Base-by-base conservation (phyloP, 2,888 invertebrate species). In the Scrobipalpa costella region DNA sequence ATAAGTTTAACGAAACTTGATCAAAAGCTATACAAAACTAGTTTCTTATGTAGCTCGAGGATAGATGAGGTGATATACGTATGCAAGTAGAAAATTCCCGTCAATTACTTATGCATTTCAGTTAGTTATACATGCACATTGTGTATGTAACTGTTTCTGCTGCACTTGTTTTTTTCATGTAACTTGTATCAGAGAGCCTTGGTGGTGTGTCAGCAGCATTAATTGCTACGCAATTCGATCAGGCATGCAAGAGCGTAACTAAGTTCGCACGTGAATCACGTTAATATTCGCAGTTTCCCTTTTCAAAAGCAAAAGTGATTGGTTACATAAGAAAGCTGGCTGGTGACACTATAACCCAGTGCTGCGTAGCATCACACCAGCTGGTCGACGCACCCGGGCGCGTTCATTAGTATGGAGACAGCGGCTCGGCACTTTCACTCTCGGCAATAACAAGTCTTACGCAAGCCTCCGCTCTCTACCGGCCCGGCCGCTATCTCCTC, bases 341-440 rank as follows among this genome's bases (percentile, higher is more conserved):
- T 73, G 69, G 83, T 87, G 86, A 85, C 86, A 87, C 86, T 88
- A 83, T 84, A 88, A 85, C 85, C 85, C 82, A 86, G 81, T 83
- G 82, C 74, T 78, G 81, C 71, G 73, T 75, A 79, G 76, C 55
- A 50, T 81, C 82, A 81, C 79, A 69, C 71, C 73, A 76, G 73
- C 50, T 73, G 77, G 80, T 77, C 80, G 77, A 79, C 79, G 84
- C 82, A 82, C 84, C 79, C 84, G 81, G 77, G 81, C 79, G 81
- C 83, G 78, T 79, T 86, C 84, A 88, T 90, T 88, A 85, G 84
- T 90, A 90, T 90, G 90, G 84, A 86, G 86, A 86, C 87, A 83
- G 84, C 81, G 80, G 71, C 80, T 81, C 79, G 80, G 79, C 84
- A 90, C 90, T 91, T 91, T 91, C 90, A 90, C 90, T 90, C 85